Evolutionary conservation across 35 echinoderm and acorn worm genomes (phyloP), one percentile per base, ranked within the genome.

Genomic region (Apostichopus californicus): DNA sequence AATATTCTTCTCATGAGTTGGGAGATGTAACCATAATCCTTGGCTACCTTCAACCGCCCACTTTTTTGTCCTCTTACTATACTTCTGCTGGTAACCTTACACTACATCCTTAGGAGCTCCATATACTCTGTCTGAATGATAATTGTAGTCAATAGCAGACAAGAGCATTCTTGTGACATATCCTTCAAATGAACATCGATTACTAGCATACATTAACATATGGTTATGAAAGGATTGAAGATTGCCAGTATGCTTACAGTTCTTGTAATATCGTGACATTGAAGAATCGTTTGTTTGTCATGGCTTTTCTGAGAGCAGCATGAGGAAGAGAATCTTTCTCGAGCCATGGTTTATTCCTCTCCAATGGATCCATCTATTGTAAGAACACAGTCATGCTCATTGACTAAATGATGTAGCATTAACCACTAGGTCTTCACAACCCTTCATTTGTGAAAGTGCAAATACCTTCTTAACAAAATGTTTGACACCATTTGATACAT

Each of bases 301-400:
- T 60, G 9, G 54, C 11, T 22, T 91, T 63, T 15, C 88, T 21
- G 18, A 52, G 20, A 55, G 22, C 15, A 28, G 26, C 26, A 88
- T 93, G 92, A 9, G 82, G 66, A 5, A 8, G 17, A 56, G 68
- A 78, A 14, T 52, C 83, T 58, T 73, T 73, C 10, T 11, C 4
- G 8, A 93, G 55, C 84, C 83, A 93, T 5, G 83, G 84, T 46
- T 59, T 88, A 18, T 1, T 57, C 12, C 21, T n/a, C 3, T 86
- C 93, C 93, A 70, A 58, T 24, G 20, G 82, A 83, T 6, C 80
- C 93, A 94, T 94, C 88, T 6, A 85, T 12, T 28, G 13, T 9
- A 6, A 94, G 57, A 5, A 59, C 13, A 88, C 93, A 94, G 9
- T 84, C 88, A 91, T 91, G 93, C 53, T 94, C 93, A 91, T 94